Evolutionary conservation across 2,797 vertebrate species (phyloP).

Genomic region (Champsocephalus esox): DNA sequence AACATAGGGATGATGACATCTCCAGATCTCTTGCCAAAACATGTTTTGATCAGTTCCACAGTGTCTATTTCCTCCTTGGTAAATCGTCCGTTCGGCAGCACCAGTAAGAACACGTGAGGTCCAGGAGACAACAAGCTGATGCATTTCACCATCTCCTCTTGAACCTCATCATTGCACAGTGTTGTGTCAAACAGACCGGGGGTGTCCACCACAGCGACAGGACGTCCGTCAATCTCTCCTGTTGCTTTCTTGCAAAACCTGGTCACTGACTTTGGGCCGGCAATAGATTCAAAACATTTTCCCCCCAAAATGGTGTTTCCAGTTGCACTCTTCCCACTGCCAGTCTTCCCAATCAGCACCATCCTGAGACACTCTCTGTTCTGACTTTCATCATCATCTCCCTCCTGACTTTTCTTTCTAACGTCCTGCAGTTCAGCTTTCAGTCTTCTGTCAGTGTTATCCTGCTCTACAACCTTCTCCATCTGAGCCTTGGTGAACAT

Average conservation of each 20-base stretch:
- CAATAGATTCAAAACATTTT: not conserved
- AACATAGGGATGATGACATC: slow-evolving; percentile 35
- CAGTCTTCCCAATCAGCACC: slow-evolving; percentile 56
- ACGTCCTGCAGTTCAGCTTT: not conserved
- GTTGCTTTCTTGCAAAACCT: not conserved
- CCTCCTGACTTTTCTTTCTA: fast-evolving
- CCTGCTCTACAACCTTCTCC: not conserved
- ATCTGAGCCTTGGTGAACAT: no score
- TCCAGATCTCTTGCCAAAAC: slow-evolving; percentile 16
- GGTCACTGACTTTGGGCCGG: not conserved
- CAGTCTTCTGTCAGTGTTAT: fast-evolving
- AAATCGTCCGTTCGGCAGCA: slow-evolving; percentile 22
- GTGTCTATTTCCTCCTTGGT: slow-evolving; percentile 13
- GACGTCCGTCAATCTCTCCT: no score
- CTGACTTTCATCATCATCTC: not conserved
- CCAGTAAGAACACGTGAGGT: slow-evolving; percentile 57
- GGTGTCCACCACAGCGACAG: no score
- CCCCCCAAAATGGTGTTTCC: slow-evolving; percentile 49
- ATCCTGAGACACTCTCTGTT: slow-evolving; percentile 37
- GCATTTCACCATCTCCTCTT: slow-evolving; percentile 42
- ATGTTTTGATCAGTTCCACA: slow-evolving; percentile 15
- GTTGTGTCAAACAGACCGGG: no score
- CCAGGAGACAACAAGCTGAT: slow-evolving; percentile 52
- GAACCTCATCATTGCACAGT: no score
- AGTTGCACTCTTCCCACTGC: slow-evolving; percentile 45